Conservation (phyloP, 2,888 invertebrate species). For the Polietes domitor region DNA sequence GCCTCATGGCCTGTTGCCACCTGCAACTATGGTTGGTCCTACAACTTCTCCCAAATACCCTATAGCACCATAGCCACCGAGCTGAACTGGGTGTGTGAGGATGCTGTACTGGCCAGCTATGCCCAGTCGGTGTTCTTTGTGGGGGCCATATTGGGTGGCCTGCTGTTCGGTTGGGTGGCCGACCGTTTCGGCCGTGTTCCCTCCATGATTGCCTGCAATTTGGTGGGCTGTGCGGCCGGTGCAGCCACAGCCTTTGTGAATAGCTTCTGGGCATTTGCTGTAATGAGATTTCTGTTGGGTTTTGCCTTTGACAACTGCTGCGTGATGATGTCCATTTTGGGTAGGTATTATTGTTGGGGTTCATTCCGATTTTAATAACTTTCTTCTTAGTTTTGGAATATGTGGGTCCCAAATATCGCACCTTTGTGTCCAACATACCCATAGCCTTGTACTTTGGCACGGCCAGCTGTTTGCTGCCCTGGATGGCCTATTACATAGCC, state of each 20-base stretch:
- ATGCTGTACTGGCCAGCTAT: slow-evolving; percentile 86
- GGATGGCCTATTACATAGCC: slow-evolving; percentile 89
- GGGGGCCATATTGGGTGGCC: slow-evolving; percentile 91
- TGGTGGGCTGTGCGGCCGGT: slow-evolving; percentile 86
- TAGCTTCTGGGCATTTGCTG: slow-evolving; percentile 87
- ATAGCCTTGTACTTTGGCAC: slow-evolving; percentile 92
- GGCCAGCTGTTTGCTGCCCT: slow-evolving; percentile 89
- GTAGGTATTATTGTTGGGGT: too few species aligned
- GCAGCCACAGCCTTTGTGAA: slow-evolving; percentile 86
- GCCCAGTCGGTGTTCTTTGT: slow-evolving; percentile 92
- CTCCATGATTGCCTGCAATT: slow-evolving; percentile 88
- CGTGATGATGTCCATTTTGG: slow-evolving; percentile 94
- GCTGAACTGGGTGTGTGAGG: slow-evolving; percentile 92
- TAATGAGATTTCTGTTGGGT: slow-evolving; percentile 90
- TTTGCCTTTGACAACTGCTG: slow-evolving; percentile 94
- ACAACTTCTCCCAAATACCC: slow-evolving; percentile 88
- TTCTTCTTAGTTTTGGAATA: slow-evolving; percentile 88
- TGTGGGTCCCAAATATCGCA: slow-evolving; percentile 93
- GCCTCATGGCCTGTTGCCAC: slow-evolving; percentile 85
- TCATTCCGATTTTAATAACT: too few species aligned
- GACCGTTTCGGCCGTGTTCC: slow-evolving; percentile 92
- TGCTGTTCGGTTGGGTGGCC: slow-evolving; percentile 92
- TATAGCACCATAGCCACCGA: slow-evolving; percentile 91
- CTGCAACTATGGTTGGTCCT: slow-evolving; percentile 90
- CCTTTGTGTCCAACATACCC: slow-evolving; percentile 94